A percentile compares a stretch with the other conserved stretches of the same genome.
Evolutionary conservation across 1,140 invertebrate species (phyloP).

Genomic region (honey bee (Apis mellifera)): DNA sequence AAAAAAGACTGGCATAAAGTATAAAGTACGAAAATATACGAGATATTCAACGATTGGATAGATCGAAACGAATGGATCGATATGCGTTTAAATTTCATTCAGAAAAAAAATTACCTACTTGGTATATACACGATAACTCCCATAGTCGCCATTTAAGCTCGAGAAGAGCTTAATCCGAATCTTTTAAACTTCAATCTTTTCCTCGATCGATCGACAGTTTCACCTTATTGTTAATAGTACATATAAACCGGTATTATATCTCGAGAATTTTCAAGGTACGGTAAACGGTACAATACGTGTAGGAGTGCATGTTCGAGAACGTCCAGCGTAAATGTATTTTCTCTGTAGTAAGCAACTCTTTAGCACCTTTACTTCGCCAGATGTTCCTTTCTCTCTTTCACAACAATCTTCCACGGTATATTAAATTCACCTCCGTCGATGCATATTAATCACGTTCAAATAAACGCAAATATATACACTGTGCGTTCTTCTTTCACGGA

Average conservation of each 20-base stretch:
- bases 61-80: not conserved
- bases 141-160: conserved; percentile 76
- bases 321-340: conserved; percentile 25
- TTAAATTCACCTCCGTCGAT: conserved; percentile 36
- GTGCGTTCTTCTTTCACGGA: not conserved
- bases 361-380: conserved; percentile 64
- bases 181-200: conserved; percentile 8
- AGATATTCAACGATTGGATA: not conserved
- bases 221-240: not conserved
- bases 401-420: conserved; percentile 50
- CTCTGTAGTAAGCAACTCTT: conserved; percentile 45
- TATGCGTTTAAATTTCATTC: not conserved
- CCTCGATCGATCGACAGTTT: not conserved
- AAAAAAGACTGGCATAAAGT: not conserved
- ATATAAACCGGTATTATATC: conserved; percentile 47
- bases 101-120: conserved; percentile 71
- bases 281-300: conserved; percentile 67
- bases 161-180: not conserved
- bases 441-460: conserved; percentile 45
- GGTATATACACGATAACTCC: conserved; percentile 77
- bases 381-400: conserved; percentile 71
- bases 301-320: conserved; percentile 68
- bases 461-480: not conserved
- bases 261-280: conserved; percentile 66
- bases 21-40: not conserved